Evolutionary conservation across 2,888 invertebrate species (phyloP).

Genomic region (Ceraclea dissimilis): DNA sequence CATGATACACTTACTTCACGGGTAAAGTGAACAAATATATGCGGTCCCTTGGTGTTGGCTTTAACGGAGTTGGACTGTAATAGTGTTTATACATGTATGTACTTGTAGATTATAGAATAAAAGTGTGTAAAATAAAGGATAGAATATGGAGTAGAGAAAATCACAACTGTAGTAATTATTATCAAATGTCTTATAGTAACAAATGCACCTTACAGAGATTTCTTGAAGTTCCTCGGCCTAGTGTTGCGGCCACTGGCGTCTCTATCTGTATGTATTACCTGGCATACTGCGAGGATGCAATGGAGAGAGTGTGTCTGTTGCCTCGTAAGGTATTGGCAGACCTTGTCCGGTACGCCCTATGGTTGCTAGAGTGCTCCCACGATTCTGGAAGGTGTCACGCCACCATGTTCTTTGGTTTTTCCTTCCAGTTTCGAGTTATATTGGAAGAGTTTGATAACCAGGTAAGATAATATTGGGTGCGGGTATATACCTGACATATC

Average conservation of each 20-base stretch:
- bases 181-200: too few species aligned
- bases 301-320: conserved; percentile 89
- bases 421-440: conserved; percentile 88
- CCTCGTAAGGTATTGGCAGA: conserved; percentile 70
- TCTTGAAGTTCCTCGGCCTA: conserved; percentile 84
- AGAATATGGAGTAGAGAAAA: too few species aligned
- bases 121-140: too few species aligned
- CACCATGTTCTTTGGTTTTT: conserved; percentile 95
- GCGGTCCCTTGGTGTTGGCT: too few species aligned
- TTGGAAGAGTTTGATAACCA: conserved; percentile 87
- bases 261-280: conserved; percentile 94
- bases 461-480: too few species aligned
- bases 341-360: conserved; percentile 81
- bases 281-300: conserved; percentile 94
- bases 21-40: too few species aligned
- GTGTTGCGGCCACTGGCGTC: conserved; percentile 93
- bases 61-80: too few species aligned
- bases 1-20: too few species aligned
- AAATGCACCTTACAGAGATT: conserved; percentile 67
- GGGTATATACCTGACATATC: too few species aligned
- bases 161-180: too few species aligned
- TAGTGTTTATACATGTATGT: too few species aligned
- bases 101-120: too few species aligned
- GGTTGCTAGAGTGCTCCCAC: conserved; percentile 93
- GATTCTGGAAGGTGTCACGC: conserved; percentile 97